Evolutionary conservation across 2,888 invertebrate species (phyloP), one percentile per base, ranked within the genome.

Genomic region (Standfussiana lucernea): DNA sequence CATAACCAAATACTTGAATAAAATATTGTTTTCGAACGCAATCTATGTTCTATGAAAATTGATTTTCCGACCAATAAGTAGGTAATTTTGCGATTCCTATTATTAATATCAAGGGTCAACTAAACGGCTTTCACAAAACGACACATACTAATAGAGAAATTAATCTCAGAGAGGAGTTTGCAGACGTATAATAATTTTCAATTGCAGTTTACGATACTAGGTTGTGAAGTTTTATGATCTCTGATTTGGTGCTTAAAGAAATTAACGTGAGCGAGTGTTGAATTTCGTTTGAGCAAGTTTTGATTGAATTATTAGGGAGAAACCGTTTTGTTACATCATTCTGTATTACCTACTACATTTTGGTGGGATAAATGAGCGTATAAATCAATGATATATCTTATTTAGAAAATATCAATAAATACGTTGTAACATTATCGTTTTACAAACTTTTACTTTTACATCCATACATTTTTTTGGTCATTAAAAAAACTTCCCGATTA

Each of bases 221-320:
- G 65, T 69, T 61, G 40, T 81, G 62, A 78, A 77, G 61, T 66
- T 82, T 72, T 70, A 82, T 77, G 45, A 32, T 45, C 11, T 18
- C 15, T 42, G 28, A 59, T 81, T 80, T 70, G n/a, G 32, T 47
- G n/a, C 8, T 35, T 10, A 37, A 40, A 50, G 37, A 53, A 67
- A 74, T 42, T 37, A 79, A 67, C 8, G 40, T 40, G 40, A 42
- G 24, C 45, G 47, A 62, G 71, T n/a, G n/a, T 45, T 1, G 32
- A 32, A 10, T 56, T 73, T 50, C 40, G 21, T 42, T n/a, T 64
- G 32, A 73, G 40, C 21, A 56, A 47, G 61, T 74, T 21, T 47
- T 59, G 28, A 59, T 72, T 28, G 10, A 35, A 45, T 73, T 45
- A 10, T 45, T 50, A 3, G 2, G 11, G 40, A 61, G n/a, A 75